These are phyloP conservation scores for Pempheris klunzingeri DNA, from an alignment of 2,797 vertebrate genomes.

Conservation along the genomic window DNA sequence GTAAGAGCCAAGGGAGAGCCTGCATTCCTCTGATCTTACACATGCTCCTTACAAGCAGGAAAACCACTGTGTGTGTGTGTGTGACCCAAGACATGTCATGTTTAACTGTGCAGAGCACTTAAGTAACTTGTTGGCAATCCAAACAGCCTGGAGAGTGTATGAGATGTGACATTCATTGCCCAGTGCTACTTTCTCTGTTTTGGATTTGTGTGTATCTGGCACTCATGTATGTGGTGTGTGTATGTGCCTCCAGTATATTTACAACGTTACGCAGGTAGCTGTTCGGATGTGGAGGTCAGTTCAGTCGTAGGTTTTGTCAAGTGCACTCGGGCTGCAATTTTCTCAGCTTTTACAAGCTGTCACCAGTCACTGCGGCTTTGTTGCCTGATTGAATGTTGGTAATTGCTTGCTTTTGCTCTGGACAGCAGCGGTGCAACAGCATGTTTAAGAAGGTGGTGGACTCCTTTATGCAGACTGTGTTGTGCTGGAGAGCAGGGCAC, in stretches of 20 bases:
- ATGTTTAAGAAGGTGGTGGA: not conserved
- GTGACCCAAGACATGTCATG: conserved; percentile 18
- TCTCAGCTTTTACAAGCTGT: conserved; percentile 56
- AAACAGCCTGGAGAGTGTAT: conserved; percentile 34
- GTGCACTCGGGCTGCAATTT: conserved; percentile 54
- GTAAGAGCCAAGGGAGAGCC: conserved; percentile 67
- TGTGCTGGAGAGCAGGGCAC: not conserved
- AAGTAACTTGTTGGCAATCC: conserved; percentile 45
- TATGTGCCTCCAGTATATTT: conserved; percentile 25
- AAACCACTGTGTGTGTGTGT: conserved; percentile 45
- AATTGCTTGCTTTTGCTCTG: conserved; percentile 24
- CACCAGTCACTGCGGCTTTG: conserved; percentile 49
- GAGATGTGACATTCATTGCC: conserved; percentile 34
- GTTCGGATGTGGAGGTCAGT: conserved; percentile 34
- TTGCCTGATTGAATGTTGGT: conserved; percentile 48
- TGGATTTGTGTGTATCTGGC: not conserved
- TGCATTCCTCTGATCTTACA: conserved; percentile 76
- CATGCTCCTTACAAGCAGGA: conserved; percentile 62
- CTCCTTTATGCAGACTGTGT: not conserved
- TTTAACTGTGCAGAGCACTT: conserved; percentile 39
- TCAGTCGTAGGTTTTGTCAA: conserved; percentile 41
- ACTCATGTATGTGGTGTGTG: conserved; percentile 6
- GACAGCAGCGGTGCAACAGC: not conserved
- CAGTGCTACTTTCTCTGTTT: not conserved
- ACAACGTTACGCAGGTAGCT: conserved; percentile 28